phyloP scores from a whole-genome alignment of 2,888 invertebrate genomes.

The Apodemia zela region DNA sequence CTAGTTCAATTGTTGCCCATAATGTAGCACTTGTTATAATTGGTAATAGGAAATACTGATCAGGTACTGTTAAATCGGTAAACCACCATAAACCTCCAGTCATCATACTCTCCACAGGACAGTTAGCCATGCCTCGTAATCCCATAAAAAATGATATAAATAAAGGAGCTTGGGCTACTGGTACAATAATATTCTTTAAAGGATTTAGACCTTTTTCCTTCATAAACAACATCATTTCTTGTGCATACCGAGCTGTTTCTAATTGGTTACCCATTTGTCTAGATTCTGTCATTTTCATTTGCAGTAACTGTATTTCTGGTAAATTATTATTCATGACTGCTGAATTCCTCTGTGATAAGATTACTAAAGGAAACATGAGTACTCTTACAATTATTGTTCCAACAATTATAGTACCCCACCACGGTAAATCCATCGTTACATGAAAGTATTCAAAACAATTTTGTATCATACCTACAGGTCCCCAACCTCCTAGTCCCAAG shows the following conservation, averaged over 20 bases:
- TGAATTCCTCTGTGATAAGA: conserved; percentile 89
- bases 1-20: conserved; percentile 89
- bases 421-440: conserved; percentile 89
- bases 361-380: conserved; percentile 91
- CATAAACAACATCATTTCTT: conserved; percentile 91
- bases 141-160: conserved; percentile 96
- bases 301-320: conserved; percentile 91
- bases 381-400: conserved; percentile 90
- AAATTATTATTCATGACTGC: conserved; percentile 91
- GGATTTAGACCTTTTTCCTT: conserved; percentile 90
- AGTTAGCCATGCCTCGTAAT: conserved; percentile 91
- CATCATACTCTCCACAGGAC: conserved; percentile 94
- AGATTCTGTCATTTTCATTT: conserved; percentile 92
- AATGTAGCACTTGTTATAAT: conserved; percentile 91
- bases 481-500: conserved; percentile 90
- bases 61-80: conserved; percentile 92
- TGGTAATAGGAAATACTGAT: conserved; percentile 94
- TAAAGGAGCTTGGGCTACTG: conserved; percentile 91
- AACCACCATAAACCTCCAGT: conserved; percentile 97
- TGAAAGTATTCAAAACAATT: conserved; percentile 91
- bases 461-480: conserved; percentile 91
- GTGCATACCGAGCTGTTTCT: conserved; percentile 86
- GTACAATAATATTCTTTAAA: conserved; percentile 87
- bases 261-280: conserved; percentile 89
- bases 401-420: conserved; percentile 94